These are phyloP conservation scores for Pogoniulus pusillus DNA, from an alignment of 2,797 vertebrate genomes.

Conservation along the genomic window DNA sequence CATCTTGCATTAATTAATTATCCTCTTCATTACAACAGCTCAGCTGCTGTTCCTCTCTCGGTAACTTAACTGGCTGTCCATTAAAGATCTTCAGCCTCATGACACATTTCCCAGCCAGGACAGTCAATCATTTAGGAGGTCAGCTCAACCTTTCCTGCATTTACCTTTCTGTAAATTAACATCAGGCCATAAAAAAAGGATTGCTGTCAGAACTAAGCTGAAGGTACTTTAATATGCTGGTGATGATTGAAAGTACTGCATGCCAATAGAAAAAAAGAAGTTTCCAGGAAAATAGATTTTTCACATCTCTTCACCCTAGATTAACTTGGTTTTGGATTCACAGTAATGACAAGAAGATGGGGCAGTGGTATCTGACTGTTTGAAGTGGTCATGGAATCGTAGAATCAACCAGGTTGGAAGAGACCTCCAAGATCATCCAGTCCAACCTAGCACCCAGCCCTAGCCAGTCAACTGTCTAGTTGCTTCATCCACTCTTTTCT, in stretches of 20 bases:
- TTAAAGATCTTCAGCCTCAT: slow-evolving; percentile 5
- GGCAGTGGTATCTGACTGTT: background rate
- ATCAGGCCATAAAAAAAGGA: slow-evolving; percentile 16
- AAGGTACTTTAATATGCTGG: background rate
- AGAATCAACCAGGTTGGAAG: no score
- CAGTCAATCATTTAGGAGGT: slow-evolving; percentile 32
- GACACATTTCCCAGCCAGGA: slow-evolving; percentile 16
- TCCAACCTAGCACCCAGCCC: no score
- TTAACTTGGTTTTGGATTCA: background rate
- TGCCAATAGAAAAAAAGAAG: background rate
- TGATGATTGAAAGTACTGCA: background rate
- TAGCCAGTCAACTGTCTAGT: no score
- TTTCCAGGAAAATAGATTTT: slow-evolving; percentile 17
- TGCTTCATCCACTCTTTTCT: no score
- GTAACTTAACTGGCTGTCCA: slow-evolving; percentile 32
- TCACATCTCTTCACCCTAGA: background rate
- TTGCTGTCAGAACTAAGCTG: slow-evolving; percentile 8
- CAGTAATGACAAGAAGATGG: background rate
- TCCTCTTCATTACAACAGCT: background rate
- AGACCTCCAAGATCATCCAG: no score
- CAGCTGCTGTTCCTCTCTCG: background rate
- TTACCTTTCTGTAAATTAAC: slow-evolving; percentile 49
- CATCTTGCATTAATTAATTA: no score
- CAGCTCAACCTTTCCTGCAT: slow-evolving; percentile 33
- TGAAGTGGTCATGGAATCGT: no score